A percentile compares a stretch with the other conserved stretches of the same genome.
Conservation (phyloP, 2,113 vertebrate species). For the Chionodraco myersi region DNA sequence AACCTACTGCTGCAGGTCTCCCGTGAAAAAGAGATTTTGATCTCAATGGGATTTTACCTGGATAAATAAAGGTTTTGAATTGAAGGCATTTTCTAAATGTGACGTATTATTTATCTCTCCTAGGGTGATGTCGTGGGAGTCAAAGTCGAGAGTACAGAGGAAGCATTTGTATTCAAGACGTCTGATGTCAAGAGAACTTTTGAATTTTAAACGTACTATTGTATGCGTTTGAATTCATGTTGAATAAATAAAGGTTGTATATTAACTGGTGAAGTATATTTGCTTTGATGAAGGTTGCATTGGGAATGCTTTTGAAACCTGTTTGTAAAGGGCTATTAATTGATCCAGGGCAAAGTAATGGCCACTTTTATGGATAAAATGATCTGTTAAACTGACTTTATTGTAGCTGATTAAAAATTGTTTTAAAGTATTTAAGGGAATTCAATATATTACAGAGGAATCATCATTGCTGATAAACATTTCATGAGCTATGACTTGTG, state of each 20-base stretch:
- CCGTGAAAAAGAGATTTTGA: too few relatives aligned
- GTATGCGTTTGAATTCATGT: slow-evolving; percentile 1
- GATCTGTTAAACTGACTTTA: not conserved
- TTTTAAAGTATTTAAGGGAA: too few relatives aligned
- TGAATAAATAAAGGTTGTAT: slow-evolving; percentile 28
- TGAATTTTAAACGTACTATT: slow-evolving; percentile 72
- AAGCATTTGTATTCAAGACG: slow-evolving; percentile 65
- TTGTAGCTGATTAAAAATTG: not conserved
- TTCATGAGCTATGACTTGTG: too few relatives aligned
- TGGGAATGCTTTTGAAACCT: not conserved
- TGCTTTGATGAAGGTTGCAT: not conserved
- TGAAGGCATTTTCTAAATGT: too few relatives aligned
- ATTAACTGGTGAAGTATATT: not conserved
- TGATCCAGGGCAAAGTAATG: not conserved
- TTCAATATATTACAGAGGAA: too few relatives aligned
- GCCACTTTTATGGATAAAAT: not conserved
- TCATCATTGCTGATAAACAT: too few relatives aligned
- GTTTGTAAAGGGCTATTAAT: too few relatives aligned
- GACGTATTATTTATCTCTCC: too few relatives aligned
- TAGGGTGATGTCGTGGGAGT: slow-evolving; percentile 51
- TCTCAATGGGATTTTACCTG: too few relatives aligned
- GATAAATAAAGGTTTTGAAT: too few relatives aligned
- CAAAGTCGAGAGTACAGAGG: slow-evolving; percentile 57
- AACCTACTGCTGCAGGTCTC: too few relatives aligned
- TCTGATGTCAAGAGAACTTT: slow-evolving; percentile 70